Percentiles rank a stretch among this genome's conserved stretches.
Evolutionary conservation across 2,888 invertebrate species (phyloP).

Genomic region (Autographa pulchrina): DNA sequence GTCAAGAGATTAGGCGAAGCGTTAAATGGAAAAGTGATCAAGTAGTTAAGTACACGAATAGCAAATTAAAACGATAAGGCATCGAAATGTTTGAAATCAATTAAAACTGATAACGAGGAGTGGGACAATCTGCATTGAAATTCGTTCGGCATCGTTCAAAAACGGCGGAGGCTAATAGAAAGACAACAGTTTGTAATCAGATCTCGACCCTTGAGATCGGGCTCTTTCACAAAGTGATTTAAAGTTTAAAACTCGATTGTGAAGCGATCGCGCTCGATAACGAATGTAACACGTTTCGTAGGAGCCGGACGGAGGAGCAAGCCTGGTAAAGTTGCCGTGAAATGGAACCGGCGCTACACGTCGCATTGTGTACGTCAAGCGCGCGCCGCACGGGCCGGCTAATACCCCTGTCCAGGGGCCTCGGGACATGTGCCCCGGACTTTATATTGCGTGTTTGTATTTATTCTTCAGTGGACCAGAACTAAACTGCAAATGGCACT

Average conservation of each 20-base stretch:
- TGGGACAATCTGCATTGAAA: constrained; percentile 72
- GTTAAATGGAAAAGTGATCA: constrained; percentile 45
- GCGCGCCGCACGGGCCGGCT: constrained; percentile 10
- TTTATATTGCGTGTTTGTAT: constrained; percentile 22
- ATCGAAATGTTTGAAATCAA: constrained; percentile 64
- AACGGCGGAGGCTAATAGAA: constrained; percentile 70
- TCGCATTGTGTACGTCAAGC: constrained; percentile 19
- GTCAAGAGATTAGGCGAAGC: constrained; percentile 44
- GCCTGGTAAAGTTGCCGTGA: constrained; percentile 69
- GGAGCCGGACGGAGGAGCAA: constrained; percentile 58
- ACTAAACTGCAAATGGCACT: not conserved
- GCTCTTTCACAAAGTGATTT: constrained; percentile 71
- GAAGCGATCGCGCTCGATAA: constrained; percentile 61
- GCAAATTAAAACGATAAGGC: constrained; percentile 55
- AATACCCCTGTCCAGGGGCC: constrained; percentile 12
- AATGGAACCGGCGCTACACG: constrained; percentile 63
- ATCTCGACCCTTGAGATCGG: constrained; percentile 64
- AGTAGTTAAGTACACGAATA: constrained; percentile 45
- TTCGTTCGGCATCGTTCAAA: constrained; percentile 58
- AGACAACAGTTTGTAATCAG: constrained; percentile 78
- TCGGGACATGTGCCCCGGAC: constrained; percentile 23
- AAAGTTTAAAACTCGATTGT: constrained; percentile 69
- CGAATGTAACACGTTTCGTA: constrained; percentile 56
- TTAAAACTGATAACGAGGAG: constrained; percentile 68
- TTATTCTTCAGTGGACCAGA: constrained; percentile 15